phyloP scores from a whole-genome alignment of 2,113 vertebrate species.

The Agapornis roseicollis region DNA sequence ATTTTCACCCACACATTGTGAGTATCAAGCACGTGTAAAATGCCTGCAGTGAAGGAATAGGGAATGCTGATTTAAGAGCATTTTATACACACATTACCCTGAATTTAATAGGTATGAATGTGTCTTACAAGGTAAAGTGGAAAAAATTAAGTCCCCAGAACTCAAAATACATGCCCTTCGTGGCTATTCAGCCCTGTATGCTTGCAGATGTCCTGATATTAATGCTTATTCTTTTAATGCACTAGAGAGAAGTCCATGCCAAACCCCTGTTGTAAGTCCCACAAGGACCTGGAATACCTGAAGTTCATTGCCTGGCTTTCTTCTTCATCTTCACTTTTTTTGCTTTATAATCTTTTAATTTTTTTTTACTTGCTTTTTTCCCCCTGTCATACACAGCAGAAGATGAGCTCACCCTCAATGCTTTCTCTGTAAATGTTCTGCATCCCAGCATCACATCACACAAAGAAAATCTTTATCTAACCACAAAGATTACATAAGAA shows the following conservation, averaged over 20 bases:
- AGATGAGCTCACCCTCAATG: background rate
- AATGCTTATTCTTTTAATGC: background rate
- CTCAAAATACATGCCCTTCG: background rate
- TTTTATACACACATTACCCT: background rate
- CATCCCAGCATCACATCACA: background rate
- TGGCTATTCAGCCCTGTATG: background rate
- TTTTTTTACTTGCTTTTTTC: background rate
- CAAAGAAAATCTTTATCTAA: background rate
- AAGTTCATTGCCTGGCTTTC: background rate
- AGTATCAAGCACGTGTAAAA: slow-evolving; percentile 22
- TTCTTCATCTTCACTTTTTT: background rate
- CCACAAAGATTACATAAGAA: accelerated
- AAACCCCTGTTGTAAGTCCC: background rate
- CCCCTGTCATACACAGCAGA: background rate
- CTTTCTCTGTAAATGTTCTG: background rate
- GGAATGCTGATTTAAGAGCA: background rate
- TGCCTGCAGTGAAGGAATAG: background rate
- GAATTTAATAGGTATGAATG: background rate
- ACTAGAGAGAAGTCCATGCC: background rate
- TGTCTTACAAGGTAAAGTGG: background rate
- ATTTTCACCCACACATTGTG: background rate
- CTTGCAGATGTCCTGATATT: background rate
- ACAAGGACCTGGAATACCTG: background rate
- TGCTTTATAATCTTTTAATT: background rate
- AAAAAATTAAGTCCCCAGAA: background rate